These are phyloP conservation scores for Epizoanthus stellaris DNA, from an alignment of 92 coral and sea anemone genomes.

Conservation along the genomic window DNA sequence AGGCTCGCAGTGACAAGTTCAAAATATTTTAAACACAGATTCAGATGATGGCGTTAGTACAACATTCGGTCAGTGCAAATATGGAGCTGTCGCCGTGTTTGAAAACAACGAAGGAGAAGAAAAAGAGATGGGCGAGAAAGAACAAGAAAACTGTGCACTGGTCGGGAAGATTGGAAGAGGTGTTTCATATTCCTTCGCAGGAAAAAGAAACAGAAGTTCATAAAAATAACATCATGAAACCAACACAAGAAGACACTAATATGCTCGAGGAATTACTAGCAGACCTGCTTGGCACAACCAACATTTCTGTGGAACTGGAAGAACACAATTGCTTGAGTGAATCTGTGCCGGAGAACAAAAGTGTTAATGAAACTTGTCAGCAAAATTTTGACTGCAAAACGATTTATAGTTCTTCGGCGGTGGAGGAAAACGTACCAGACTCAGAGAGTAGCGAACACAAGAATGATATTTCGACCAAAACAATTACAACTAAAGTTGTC, in stretches of 20 bases:
- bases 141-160: conserved; percentile 33
- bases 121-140: conserved; percentile 8
- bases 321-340: background rate
- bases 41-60: too few relatives aligned
- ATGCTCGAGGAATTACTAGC: background rate
- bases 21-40: too few relatives aligned
- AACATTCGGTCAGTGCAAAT: background rate
- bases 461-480: background rate
- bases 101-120: background rate
- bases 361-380: too few relatives aligned
- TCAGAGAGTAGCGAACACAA: background rate
- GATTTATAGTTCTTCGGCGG: background rate
- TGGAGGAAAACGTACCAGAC: background rate
- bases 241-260: conserved; percentile 3
- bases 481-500: background rate
- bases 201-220: background rate
- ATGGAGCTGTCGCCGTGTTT: conserved; percentile 12
- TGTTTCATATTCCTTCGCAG: background rate
- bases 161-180: conserved; percentile 20
- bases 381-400: background rate
- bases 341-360: background rate
- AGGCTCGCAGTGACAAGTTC: too few relatives aligned
- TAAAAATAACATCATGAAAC: background rate
- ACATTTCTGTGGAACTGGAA: background rate
- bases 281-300: conserved; percentile 7